A percentile compares a stretch with the other conserved stretches of the same genome.
These are phyloP conservation scores for Epizoanthus stellaris DNA, from an alignment of 92 coral and sea anemone genomes.

Conservation along the genomic window DNA sequence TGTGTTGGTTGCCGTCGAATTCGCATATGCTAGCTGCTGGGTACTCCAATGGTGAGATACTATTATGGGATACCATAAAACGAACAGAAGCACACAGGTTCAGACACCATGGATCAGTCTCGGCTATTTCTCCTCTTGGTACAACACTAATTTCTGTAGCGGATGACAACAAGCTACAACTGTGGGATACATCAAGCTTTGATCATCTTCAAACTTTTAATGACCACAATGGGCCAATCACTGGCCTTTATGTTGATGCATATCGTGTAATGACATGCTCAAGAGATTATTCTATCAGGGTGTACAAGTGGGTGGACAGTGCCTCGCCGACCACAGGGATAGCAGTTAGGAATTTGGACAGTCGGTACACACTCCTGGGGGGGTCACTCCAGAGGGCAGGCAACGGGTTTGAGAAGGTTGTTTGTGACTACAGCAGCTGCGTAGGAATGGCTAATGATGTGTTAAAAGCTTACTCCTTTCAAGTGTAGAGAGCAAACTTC, in stretches of 20 bases:
- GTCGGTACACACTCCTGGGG: constrained; percentile 82
- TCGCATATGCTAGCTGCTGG: constrained; percentile 67
- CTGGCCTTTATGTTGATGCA: constrained; percentile 81
- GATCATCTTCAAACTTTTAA: constrained; percentile 50
- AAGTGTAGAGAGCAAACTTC: constrained; percentile 44
- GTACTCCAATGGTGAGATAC: constrained; percentile 67
- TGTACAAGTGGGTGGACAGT: constrained; percentile 70
- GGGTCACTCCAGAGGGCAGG: constrained; percentile 94
- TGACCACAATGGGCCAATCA: constrained; percentile 70
- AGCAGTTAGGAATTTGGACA: constrained; percentile 52
- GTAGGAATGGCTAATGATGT: constrained; percentile 90
- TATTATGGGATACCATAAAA: constrained; percentile 68
- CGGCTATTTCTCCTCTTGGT: constrained; percentile 59
- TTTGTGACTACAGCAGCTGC: constrained; percentile 85
- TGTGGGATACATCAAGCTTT: constrained; percentile 63
- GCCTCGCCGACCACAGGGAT: neutral
- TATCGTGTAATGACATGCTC: constrained; percentile 85
- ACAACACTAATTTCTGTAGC: constrained; percentile 62
- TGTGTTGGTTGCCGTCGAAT: constrained; percentile 53
- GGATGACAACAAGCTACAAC: constrained; percentile 54
- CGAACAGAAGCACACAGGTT: constrained; percentile 58
- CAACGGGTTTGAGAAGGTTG: constrained; percentile 86
- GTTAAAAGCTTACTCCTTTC: constrained; percentile 88
- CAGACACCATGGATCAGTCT: constrained; percentile 61
- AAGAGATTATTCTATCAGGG: constrained; percentile 81